Conservation (phyloP, 2,888 invertebrate species). For the Mycalesis mineus region DNA sequence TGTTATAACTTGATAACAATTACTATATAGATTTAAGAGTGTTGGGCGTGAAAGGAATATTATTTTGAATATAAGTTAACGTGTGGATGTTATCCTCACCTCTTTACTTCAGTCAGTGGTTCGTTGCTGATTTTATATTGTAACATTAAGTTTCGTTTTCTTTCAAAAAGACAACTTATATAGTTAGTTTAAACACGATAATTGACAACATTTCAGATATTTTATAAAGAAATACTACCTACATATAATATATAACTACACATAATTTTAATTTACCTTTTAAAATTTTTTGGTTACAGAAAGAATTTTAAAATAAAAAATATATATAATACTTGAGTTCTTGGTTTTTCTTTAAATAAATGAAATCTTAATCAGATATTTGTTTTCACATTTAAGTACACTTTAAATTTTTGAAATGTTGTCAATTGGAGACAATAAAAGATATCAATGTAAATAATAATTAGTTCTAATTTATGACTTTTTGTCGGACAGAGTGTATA, state of each 20-base stretch:
- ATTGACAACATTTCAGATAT: constrained; percentile 12
- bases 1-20: constrained; percentile 30
- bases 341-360: no score
- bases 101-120: constrained; percentile 30
- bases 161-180: constrained; percentile 28
- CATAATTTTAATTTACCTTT: no score
- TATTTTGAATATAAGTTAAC: constrained; percentile 28
- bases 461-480: constrained; percentile 57
- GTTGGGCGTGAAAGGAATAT: constrained; percentile 36
- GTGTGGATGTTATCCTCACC: constrained; percentile 30
- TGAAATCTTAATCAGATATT: no score
- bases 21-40: constrained; percentile 29
- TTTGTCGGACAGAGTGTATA: constrained; percentile 54
- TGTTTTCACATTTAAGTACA: no score
- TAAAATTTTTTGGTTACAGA: no score
- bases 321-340: no score
- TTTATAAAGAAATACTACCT: no score
- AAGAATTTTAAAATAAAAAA: no score
- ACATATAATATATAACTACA: no score
- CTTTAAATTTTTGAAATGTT: background rate
- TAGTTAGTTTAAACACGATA: constrained; percentile 61
- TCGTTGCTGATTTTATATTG: constrained; percentile 23
- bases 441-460: constrained; percentile 66
- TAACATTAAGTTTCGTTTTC: constrained; percentile 12
- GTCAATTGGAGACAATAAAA: constrained; percentile 70